Percentiles rank a stretch among this genome's conserved stretches.
These are phyloP conservation scores for Phrynocephalus guinanensis DNA, from an alignment of 2,797 vertebrate species.

Conservation along the genomic window DNA sequence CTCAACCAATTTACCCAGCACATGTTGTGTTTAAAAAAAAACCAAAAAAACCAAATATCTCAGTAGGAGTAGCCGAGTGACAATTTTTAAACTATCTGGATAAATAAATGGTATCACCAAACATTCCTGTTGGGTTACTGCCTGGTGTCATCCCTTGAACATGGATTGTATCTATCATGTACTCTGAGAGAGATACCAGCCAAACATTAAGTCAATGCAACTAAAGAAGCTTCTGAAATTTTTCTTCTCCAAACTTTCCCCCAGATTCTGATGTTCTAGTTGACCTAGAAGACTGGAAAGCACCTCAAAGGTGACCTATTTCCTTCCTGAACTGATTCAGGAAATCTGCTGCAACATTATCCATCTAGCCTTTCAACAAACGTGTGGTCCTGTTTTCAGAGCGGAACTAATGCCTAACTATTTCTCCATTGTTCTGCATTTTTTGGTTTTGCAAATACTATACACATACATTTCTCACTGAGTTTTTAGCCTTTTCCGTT, in stretches of 20 bases:
- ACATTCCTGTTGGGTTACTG: conserved; percentile 37
- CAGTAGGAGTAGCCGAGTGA: conserved; percentile 50
- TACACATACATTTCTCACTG: neutral
- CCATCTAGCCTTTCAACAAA: neutral
- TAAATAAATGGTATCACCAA: conserved; percentile 52
- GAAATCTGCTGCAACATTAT: neutral
- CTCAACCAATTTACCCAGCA: conserved; percentile 58
- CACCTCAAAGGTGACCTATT: neutral
- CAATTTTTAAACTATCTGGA: conserved; percentile 42
- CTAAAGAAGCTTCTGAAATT: conserved; percentile 11
- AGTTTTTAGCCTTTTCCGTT: neutral
- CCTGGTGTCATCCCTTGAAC: conserved; percentile 5
- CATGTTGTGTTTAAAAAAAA: conserved; percentile 26
- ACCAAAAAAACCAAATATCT: conserved; percentile 54
- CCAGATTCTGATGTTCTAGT: neutral
- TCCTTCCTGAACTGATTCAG: too few species aligned
- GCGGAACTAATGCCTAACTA: neutral
- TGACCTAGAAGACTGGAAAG: neutral
- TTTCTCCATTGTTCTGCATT: neutral
- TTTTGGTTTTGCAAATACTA: neutral
- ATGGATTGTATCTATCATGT: conserved; percentile 39
- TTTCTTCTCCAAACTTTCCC: neutral
- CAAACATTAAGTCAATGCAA: conserved; percentile 58
- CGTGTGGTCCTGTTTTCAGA: neutral
- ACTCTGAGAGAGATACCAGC: conserved; percentile 42